Base-by-base conservation (phyloP, 2,797 vertebrate genomes). In the Botia kubotai region DNA sequence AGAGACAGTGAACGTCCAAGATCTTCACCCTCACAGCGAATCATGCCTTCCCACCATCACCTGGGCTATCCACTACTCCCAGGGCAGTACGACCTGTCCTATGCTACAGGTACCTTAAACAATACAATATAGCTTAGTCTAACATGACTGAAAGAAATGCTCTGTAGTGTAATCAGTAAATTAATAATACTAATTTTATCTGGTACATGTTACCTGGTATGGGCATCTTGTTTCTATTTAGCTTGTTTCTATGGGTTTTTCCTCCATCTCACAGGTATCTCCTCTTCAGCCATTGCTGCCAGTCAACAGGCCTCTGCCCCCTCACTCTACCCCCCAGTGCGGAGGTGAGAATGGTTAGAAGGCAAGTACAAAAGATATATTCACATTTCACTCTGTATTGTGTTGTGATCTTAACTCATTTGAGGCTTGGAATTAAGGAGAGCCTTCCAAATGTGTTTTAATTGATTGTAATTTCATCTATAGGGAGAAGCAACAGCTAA, bases 41-140 rank as follows among this genome's bases (percentile, higher is more conserved):
- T 99, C 89, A 97, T 99, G 95, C 95, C 98, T 6, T 96, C 97
- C 0, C 97, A 99, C 72, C 97, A 99, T 91, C 98, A 99, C 92
- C 89, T 99, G 86, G 96, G 95, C 77, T 99, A 99, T 90, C 96
- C 96, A 0, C 88, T 99, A 90, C 95, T 99, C 89, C 96, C 97
- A 6, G 96, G 96, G 0, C 98, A 99, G 90, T 99, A 99, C 79
- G 98, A 98, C 93, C 90, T 99, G 88, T 96, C 98, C 87, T 99
- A 98, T 84, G 93, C 96, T 91, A 95, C 98, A 96, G 97, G 98
- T 99, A 84, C 94, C 94, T 87, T 36, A 0, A 58, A 11, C 39
- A 8, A 33, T 13, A 12, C 43, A 12, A 29, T 33, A 58, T 13
- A 10, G 33, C 0, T 58, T 5, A 1, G 33, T 33, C 16, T 19